Base-by-base conservation (phyloP, 1,140 invertebrate species). In the Euschistus heros region DNA sequence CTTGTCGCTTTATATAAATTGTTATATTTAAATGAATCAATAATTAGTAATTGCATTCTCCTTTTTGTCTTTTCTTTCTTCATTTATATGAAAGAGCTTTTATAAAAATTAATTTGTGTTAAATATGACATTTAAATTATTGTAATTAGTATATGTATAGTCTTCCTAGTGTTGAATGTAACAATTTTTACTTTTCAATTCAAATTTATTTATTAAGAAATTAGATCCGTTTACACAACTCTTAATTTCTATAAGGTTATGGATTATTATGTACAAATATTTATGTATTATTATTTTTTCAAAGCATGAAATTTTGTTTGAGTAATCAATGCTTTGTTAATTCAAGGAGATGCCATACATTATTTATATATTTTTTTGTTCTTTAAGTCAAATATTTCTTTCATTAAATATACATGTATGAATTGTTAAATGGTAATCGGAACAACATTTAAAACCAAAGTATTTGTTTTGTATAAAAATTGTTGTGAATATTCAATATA, bases 111-210 rank as follows among this genome's bases (percentile, higher is more conserved):
- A 57, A 26, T 57, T 17, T 57, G 15, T 57, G 54, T 57, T 57
- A 57, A 57, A 57, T 57, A 24, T 57, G 18, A 26, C 8, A 27
- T 57, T 57, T 57, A 57, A 57, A 57, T 57, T 57, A 57, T 57
- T 57, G 54, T 57, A 57, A 57, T 26, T 57, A 57, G 47, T 10
- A 57, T 22, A 37, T 57, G 54, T 57, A 57, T 57, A 57, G 54
- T 57, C 54, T 57, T 26, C 54, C 54, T 57, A 24, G 54, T 24
- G 18, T 57, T 22, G 2, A 57, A 22, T 57, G 15, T 57, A 50
- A 20, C 10, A 18, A 50, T 14, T 22, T 50, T 20, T 50, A 50
- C n/a, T 17, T 50, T 4, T 1, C n/a, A 50, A 50, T n/a, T 47
- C 8, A 50, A 50, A 50, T 4, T 50, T 20, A 50, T 50, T 50